Base-by-base conservation (phyloP, 2,888 invertebrate species). In the Nephrotoma appendiculata region DNA sequence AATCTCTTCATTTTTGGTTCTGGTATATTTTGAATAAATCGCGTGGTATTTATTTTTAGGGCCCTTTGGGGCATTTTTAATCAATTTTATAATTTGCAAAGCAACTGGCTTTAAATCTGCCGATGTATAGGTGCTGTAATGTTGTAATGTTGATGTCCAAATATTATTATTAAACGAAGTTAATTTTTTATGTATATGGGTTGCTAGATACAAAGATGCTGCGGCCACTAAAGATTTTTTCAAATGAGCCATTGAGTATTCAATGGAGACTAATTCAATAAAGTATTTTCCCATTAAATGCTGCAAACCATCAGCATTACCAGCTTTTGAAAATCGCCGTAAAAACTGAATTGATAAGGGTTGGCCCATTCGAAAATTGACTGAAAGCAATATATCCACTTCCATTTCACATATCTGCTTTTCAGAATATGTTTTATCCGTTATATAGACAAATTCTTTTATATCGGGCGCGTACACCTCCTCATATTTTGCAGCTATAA, bases 401-500 rank as follows among this genome's bases (percentile, higher is more conserved):
- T 99, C 99, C 95, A 98, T 98, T 88, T 93, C 93, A 85, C 96
- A 92, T 57, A 99, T 94, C 89, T 98, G 96, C 2, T 92, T 90
- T 89, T 95, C 95, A 4, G 94, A 94, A 91, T 97, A 99, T 0
- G 97, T 95, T 90, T 96, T 95, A 91, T 98, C 98, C 9, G 98
- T 96, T 87, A 99, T 96, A 90, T 96, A 97, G 12, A 97, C 96
- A 92, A 98, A 98, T 92, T 99, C 99, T 6, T 92, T 92, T 41
- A 98, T 93, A 84, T 96, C 96, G 0, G 98, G 98, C 1, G 96
- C 94, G 89, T 95, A 97, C 89, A 98, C 95, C 92, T 99, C 99
- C 92, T 99, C 99, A 90, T 97, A 98, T 91, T 99, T 99, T 89
- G 96, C 94, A 0, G 99, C 98, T 86, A 98, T 94, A 89, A 97